Percentiles rank a stretch among this genome's conserved stretches.
Evolutionary conservation across 2,888 invertebrate genomes (phyloP).

Genomic region (Diplolepis rosae): DNA sequence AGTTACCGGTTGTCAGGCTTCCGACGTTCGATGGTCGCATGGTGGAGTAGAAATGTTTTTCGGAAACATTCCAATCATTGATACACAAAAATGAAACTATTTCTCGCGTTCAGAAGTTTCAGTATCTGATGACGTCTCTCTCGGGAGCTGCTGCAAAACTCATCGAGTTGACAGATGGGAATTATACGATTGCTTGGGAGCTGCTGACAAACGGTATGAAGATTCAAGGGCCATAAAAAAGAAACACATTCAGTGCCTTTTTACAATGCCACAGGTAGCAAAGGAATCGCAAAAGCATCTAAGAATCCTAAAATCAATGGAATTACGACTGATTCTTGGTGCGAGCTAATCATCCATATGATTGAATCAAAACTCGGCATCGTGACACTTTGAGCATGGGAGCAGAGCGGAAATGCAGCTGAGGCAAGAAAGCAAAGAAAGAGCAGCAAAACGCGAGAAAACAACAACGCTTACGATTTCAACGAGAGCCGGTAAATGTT

Average conservation of each 20-base stretch:
- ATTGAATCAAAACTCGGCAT: conserved; percentile 43
- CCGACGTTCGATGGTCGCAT: conserved; percentile 23
- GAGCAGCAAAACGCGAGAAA: too few relatives aligned
- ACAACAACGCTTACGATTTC: too few relatives aligned
- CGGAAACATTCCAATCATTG: conserved; percentile 11
- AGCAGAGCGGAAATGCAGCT: conserved; percentile 32
- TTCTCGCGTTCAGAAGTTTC: conserved; percentile 23
- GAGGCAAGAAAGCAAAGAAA: background rate
- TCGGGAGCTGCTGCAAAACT: background rate
- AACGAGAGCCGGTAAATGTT: background rate
- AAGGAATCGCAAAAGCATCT: conserved; percentile 47
- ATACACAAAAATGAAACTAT: conserved; percentile 17
- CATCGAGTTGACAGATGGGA: conserved; percentile 41
- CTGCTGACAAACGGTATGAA: conserved; percentile 42
- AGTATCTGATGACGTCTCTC: conserved; percentile 28
- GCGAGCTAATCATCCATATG: conserved; percentile 43
- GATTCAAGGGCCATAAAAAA: conserved; percentile 43
- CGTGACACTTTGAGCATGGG: conserved; percentile 42
- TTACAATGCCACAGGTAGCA: conserved; percentile 38
- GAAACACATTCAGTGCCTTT: conserved; percentile 44
- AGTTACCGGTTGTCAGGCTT: too few relatives aligned
- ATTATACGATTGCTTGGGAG: conserved; percentile 41
- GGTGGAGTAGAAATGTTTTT: conserved; percentile 30
- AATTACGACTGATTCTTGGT: conserved; percentile 41
- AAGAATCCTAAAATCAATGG: conserved; percentile 39